A percentile compares a stretch with the other conserved stretches of the same genome.
phyloP scores from a whole-genome alignment of 2,888 invertebrate genomes.

The Ametastegia equiseti region DNA sequence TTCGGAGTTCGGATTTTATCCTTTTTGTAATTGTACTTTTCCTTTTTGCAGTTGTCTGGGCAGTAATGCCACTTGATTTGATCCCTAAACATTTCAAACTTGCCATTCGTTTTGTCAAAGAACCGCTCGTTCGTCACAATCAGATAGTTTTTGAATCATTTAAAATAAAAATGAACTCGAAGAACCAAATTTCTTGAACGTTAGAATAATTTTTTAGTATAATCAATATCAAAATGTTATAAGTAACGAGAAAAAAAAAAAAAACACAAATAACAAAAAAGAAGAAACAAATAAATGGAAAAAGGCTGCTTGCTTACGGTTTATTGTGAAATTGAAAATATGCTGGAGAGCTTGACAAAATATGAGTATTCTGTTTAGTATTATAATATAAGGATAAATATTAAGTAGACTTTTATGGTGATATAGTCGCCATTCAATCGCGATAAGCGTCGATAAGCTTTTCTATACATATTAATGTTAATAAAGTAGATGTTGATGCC shows the following conservation, averaged over 20 bases:
- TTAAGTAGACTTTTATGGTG: conserved; percentile 52
- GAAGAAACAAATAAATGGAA: conserved; percentile 6
- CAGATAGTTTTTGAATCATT: neutral
- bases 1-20: neutral
- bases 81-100: neutral
- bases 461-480: neutral
- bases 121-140: neutral
- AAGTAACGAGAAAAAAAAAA: too few species aligned
- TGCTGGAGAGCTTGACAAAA: conserved; percentile 41
- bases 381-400: conserved; percentile 51
- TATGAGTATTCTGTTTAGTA: conserved; percentile 57
- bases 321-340: neutral
- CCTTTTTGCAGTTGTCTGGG: neutral
- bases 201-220: neutral
- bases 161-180: neutral
- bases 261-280: too few species aligned
- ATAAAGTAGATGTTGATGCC: conserved; percentile 23
- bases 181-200: neutral
- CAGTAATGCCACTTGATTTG: neutral
- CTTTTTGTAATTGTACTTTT: neutral
- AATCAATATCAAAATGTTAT: neutral
- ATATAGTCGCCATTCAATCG: conserved; percentile 51
- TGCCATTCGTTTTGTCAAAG: conserved; percentile 17
- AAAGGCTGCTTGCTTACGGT: conserved; percentile 18
- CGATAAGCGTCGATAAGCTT: conserved; percentile 33